Evolutionary conservation across 2,113 vertebrate species (phyloP).

Genomic region (Strix aluco): DNA sequence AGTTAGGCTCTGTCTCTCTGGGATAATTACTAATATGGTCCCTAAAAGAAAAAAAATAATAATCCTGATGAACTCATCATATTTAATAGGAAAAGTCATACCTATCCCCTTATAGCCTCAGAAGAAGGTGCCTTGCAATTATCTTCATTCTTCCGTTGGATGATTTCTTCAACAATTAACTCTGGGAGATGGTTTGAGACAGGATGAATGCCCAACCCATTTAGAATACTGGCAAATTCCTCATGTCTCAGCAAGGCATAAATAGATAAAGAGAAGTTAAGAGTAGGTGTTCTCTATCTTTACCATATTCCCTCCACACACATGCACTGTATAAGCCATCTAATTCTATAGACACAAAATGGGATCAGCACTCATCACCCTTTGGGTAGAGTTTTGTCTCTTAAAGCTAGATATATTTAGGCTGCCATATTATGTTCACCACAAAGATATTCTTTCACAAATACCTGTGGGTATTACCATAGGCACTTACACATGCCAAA

Average conservation of each 20-base stretch:
- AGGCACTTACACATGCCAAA: not conserved
- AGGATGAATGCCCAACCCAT: not conserved
- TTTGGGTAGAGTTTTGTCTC: not conserved
- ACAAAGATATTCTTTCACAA: not conserved
- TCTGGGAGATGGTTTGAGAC: not conserved
- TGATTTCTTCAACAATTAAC: not conserved
- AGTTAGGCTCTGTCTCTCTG: not conserved
- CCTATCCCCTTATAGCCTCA: accelerated
- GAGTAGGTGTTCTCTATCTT: not conserved
- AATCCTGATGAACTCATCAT: not conserved
- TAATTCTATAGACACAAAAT: not conserved
- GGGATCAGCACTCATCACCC: not conserved
- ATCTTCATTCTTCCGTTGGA: not conserved
- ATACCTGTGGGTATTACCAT: not conserved
- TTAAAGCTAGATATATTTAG: not conserved
- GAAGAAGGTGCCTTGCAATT: not conserved
- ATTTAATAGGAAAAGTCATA: not conserved
- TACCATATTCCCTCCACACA: not conserved
- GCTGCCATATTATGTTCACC: not conserved
- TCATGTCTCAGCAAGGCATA: not conserved
- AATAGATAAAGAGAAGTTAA: not conserved
- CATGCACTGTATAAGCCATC: not conserved
- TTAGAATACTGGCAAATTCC: not conserved
- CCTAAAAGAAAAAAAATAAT: not conserved
- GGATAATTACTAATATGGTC: not conserved